Evolutionary conservation across 1,140 invertebrate genomes (phyloP), one percentile per base, ranked within the genome.

Genomic region (Portunus trituberculatus): DNA sequence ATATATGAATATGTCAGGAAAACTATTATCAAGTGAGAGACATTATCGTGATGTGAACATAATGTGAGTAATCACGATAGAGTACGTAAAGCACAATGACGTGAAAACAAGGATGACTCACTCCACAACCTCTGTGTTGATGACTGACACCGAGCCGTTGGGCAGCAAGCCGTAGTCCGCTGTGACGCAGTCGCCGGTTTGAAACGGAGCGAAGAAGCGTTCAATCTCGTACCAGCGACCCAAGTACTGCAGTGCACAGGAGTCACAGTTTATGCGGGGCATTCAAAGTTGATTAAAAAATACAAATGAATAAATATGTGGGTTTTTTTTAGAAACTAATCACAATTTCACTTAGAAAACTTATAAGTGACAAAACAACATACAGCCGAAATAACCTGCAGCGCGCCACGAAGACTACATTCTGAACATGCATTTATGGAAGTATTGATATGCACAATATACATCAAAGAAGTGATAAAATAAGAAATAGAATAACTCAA

Each of bases 151-250:
- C 20, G 84, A 90, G 46, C 95, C 93, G 87, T 96, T 96, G 8
- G 89, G 29, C 16, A 95, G 45, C 4, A 95, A 67, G 0, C 20
- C 76, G 90, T 96, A 95, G 90, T 96, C 95, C 0, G 95, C 95
- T 20, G 96, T 96, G 4, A 95, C 95, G 93, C 96, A 96, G 14
- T 86, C 76, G 0, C 96, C 96, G 7, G 39, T 84, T 45, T 96
- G 96, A 87, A 95, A 96, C 0, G 93, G 96, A 31, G 84, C 82
- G 82, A 93, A 87, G 91, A 96, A 96, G 4, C 95, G 67, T 88
- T 96, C 96, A 12, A 96, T 96, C 84, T 96, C 96, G 29, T 93
- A 96, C 96, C 96, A 96, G 4, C 95, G 86, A 10, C 94, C 96
- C 0, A 96, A 92, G 48, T 96, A 96, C 96, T 96, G 93, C 0